A percentile compares a stretch with the other conserved stretches of the same genome.
These are phyloP conservation scores for Ceramica pisi DNA, from an alignment of 2,888 invertebrate genomes.

Conservation along the genomic window DNA sequence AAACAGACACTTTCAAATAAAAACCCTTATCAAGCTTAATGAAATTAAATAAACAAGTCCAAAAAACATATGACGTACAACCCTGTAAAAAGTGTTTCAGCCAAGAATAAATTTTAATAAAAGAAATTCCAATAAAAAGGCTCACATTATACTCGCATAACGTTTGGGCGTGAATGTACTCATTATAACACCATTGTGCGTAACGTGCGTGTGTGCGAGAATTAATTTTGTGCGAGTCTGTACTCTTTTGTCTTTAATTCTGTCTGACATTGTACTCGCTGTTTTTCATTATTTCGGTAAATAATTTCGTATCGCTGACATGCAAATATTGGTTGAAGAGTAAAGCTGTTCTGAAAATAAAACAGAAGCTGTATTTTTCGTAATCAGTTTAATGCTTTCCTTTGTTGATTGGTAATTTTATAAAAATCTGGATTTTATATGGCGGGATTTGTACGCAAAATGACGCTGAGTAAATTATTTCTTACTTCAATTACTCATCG, in stretches of 20 bases:
- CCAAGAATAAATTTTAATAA: conserved; percentile 51
- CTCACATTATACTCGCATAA: conserved; percentile 43
- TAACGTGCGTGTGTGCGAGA: conserved; percentile 15
- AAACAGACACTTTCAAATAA: conserved; percentile 25
- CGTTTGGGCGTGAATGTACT: conserved; percentile 57
- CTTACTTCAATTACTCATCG: not conserved
- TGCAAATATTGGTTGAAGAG: conserved; percentile 26
- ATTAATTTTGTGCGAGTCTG: conserved; percentile 49
- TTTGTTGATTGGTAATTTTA: not conserved
- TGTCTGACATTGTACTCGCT: conserved; percentile 25
- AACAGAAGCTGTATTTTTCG: conserved; percentile 6
- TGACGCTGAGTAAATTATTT: no score
- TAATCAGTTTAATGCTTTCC: not conserved
- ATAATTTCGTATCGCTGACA: conserved; percentile 25
- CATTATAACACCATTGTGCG: conserved; percentile 48
- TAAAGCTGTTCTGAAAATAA: conserved; percentile 14
- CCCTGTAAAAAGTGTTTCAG: conserved; percentile 35
- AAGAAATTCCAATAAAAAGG: conserved; percentile 53
- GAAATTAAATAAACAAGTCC: conserved; percentile 34
- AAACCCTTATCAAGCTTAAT: conserved; percentile 43
- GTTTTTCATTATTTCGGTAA: conserved; percentile 29
- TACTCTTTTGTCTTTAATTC: conserved; percentile 53
- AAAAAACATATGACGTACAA: conserved; percentile 10
- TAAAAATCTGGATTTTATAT: not conserved
- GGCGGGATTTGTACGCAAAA: not conserved